Evolutionary conservation across 2,797 vertebrate species (phyloP), one percentile per base, ranked within the genome.

Genomic region (Parotocinclus haroldoi): DNA sequence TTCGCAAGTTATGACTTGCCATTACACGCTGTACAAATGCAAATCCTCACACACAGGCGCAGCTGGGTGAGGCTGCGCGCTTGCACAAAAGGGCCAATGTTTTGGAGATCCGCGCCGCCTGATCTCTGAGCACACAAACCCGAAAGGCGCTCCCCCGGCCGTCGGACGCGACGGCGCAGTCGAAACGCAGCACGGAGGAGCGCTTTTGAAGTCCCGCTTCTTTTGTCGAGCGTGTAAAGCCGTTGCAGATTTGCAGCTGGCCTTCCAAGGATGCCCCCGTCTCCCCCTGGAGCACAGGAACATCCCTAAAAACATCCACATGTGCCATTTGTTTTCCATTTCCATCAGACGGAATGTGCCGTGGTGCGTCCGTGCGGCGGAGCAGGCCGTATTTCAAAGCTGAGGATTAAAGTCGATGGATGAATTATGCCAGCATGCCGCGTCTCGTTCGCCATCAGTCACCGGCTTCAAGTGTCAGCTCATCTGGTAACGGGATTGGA

Each of bases 1-100:
- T 72, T 65, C 48, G 51, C 62, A 77, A 65, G 66, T 60, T 72
- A 27, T 27, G 52, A 74, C 73, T 74, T 74, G 64, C 66, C 37
- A 75, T 69, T 74, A 19, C 37, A 69, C 66, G 72, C 68, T 69
- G 17, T 57, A 63, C 38, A 63, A 61, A 67, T 59, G 59, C 49
- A 52, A 75, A 73, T 76, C 53, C 67, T 13, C 55, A 11, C 36
- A 27, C 27, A 12, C 45, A 57, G 63, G 37, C 53, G 57, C 37
- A 54, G 48, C 52, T 40, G 58, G 73, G 68, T 53, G 63, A 70
- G 73, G 73, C 59, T 42, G 58, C 42, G 11, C 19, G 52, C 61
- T 40, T 18, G n/a, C 50, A 71, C 61, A 63, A 71, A 46, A 74
- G 51, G 45, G 54, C 10, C 27, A 59, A 62, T 53, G 46, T 55